Base-by-base conservation (phyloP, 2,888 invertebrate species). In the Cryptocheilus praepositus region DNA sequence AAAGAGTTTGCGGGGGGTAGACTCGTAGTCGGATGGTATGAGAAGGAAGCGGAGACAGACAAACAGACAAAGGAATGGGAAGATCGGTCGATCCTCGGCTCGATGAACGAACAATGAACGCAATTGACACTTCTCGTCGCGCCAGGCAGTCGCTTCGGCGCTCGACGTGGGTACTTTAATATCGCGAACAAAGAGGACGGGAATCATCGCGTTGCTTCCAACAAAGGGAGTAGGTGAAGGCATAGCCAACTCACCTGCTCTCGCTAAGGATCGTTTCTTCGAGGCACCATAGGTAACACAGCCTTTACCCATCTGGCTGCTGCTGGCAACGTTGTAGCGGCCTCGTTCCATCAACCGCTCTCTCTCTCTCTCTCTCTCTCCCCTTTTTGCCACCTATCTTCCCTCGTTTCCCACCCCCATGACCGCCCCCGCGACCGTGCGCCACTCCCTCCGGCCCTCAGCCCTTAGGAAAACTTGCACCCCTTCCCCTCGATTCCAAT, bases 401-500 rank as follows among this genome's bases (percentile, higher is more conserved):
- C 49, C 60, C 61, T 21, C 44, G 25, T 44, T 22, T 52, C 22
- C 56, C 44, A 55, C 56, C 59, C 51, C 61, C 62, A 64, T 61
- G 59, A 49, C 53, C 69, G 57, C 59, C 58, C 67, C 44, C 58
- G 22, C 59, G 52, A 55, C 56, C 59, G 46, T 56, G 53, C 54
- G 59, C 55, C 51, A 57, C 63, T 64, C 71, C 71, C 71, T 69
- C 70, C 71, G 68, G 69, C 69, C 71, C 69, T 77, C 79, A 81
- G 79, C 86, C 85, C 85, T 86, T 85, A 83, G 82, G 82, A 85
- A 85, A 85, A 84, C 84, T 83, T 82, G 65, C 69, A 19, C 78
- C 75, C 81, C 81, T 81, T 79, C 82, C 76, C 81, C 82, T 64
- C 81, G 74, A 79, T 86, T 83, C 85, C 86, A 84, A 86, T 86